Evolutionary conservation across 1,140 invertebrate species (phyloP).

Genomic region (Panulirus ornatus): DNA sequence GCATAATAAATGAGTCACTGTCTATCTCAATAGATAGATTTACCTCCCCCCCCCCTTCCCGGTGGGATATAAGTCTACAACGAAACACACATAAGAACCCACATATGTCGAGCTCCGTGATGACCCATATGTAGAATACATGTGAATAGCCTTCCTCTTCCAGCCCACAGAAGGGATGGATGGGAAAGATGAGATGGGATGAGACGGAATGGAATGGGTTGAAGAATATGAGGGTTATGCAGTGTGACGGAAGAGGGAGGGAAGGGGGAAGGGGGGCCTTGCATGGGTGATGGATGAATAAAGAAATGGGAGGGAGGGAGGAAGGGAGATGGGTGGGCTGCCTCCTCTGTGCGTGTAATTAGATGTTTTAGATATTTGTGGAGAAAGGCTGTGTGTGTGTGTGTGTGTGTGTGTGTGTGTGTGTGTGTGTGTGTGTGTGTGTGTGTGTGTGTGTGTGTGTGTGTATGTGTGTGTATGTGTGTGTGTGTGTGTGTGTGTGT

Average conservation of each 20-base stretch:
- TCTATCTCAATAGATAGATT: too few relatives aligned
- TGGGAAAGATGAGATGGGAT: not conserved
- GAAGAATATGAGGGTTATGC: not conserved
- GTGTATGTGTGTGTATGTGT: not conserved
- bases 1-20: too few relatives aligned
- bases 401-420: not conserved
- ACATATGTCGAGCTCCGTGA: too few relatives aligned
- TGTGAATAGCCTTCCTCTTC: too few relatives aligned
- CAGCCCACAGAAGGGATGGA: not conserved
- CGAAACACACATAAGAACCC: too few relatives aligned
- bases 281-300: not conserved
- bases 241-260: not conserved
- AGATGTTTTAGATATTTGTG: too few relatives aligned
- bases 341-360: too few relatives aligned
- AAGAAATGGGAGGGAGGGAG: not conserved
- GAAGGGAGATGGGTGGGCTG: not conserved
- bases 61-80: too few relatives aligned
- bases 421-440: conserved; percentile 39
- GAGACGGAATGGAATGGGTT: not conserved
- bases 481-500: not conserved
- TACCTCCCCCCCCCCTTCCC: too few relatives aligned
- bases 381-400: not conserved
- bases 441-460: conserved; percentile 8
- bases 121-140: too few relatives aligned
- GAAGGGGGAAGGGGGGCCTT: not conserved